Evolutionary conservation across 1,140 invertebrate species (phyloP).

Genomic region (Nymphalis io): DNA sequence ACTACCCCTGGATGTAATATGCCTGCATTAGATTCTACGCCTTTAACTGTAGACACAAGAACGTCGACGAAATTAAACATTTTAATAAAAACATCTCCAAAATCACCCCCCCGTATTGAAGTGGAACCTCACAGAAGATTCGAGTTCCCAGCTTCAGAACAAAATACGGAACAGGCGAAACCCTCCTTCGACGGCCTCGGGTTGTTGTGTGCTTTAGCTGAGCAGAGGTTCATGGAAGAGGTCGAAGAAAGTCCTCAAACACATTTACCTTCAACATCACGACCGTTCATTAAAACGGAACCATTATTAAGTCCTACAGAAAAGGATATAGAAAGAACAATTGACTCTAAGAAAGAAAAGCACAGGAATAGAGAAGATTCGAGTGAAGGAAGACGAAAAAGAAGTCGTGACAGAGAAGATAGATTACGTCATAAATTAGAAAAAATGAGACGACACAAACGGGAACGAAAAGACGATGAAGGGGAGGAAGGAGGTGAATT

Average conservation of each 20-base stretch:
- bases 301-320: constrained; percentile 64
- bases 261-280: constrained; percentile 47
- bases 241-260: constrained; percentile 70
- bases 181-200: constrained; percentile 86
- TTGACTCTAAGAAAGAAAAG: constrained; percentile 63
- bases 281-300: constrained; percentile 68
- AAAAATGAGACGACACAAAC: constrained; percentile 71
- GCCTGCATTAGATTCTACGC: constrained; percentile 58
- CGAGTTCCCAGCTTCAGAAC: constrained; percentile 61
- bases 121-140: constrained; percentile 59
- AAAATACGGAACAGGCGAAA: constrained; percentile 49
- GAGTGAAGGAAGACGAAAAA: constrained; percentile 62
- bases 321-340: constrained; percentile 45
- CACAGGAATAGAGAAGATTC: constrained; percentile 68
- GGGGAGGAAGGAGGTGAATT: constrained; percentile 59
- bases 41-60: constrained; percentile 68
- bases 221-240: constrained; percentile 91
- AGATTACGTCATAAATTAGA: constrained; percentile 68
- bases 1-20: constrained; percentile 66
- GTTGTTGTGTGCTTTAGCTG: constrained; percentile 91
- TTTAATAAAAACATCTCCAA: constrained; percentile 75
- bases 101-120: constrained; percentile 64
- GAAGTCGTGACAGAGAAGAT: constrained; percentile 66
- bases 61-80: constrained; percentile 63
- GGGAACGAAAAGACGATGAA: constrained; percentile 66